Evolutionary conservation across 2,797 vertebrate genomes (phyloP).

Genomic region (Siniperca obscura): DNA sequence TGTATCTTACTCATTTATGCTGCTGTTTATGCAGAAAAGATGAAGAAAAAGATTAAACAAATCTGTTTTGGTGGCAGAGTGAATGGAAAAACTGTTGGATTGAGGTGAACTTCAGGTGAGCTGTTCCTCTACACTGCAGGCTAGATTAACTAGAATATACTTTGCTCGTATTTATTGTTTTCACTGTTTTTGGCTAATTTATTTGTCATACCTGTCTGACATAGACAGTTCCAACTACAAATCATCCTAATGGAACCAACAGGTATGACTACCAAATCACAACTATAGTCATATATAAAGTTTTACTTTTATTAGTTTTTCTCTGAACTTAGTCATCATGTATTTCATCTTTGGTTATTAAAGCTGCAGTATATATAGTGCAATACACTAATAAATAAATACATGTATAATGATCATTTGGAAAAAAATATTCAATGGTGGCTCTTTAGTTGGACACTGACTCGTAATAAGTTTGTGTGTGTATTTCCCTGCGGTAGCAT

Average conservation of each 20-base stretch:
- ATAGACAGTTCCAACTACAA: too few relatives aligned
- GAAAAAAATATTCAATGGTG: not conserved
- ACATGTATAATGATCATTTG: not conserved
- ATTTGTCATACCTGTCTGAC: not conserved
- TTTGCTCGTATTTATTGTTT: not conserved
- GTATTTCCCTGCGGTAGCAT: slow-evolving; percentile 20
- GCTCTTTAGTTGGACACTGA: slow-evolving; percentile 7
- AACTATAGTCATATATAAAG: not conserved
- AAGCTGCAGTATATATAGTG: not conserved
- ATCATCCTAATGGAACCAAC: not conserved
- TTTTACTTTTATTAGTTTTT: not conserved
- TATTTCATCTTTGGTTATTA: not conserved
- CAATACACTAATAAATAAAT: not conserved
- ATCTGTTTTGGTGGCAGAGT: not conserved
- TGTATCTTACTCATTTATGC: not conserved
- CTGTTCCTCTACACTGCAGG: not conserved
- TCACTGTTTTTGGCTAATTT: not conserved
- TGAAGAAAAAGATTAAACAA: not conserved
- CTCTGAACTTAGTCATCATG: not conserved
- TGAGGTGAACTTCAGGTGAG: not conserved
- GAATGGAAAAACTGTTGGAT: not conserved
- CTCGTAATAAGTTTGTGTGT: not conserved
- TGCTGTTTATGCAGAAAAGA: not conserved
- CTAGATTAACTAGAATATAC: not conserved
- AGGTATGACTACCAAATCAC: not conserved